Evolutionary conservation across 1,140 invertebrate genomes (phyloP).

Genomic region (Kradibia gibbosae): DNA sequence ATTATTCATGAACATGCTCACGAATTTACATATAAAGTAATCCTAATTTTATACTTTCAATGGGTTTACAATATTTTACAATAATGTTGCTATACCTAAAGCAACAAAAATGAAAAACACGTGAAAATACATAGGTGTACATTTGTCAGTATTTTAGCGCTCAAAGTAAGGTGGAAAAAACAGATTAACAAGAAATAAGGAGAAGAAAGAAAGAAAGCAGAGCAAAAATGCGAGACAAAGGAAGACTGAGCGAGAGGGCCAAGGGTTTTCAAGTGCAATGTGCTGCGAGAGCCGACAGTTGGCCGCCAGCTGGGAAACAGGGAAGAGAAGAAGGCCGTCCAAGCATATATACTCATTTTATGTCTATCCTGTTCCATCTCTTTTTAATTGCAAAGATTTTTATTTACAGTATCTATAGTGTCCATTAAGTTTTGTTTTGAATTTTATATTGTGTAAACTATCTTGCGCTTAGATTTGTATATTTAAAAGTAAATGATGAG

Average conservation of each 20-base stretch:
- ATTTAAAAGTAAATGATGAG: background rate
- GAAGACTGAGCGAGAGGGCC: background rate
- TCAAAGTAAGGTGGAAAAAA: background rate
- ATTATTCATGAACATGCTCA: background rate
- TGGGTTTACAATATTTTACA: background rate
- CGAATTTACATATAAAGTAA: background rate
- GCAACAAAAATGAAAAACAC: background rate
- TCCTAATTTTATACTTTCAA: background rate
- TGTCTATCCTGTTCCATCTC: conserved; percentile 27
- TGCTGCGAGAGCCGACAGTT: conserved; percentile 52
- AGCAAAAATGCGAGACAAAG: conserved; percentile 29
- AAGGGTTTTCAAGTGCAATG: conserved; percentile 45
- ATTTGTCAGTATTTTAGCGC: background rate
- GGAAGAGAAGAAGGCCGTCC: conserved; percentile 19
- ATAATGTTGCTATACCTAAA: background rate
- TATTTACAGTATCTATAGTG: conserved; percentile 7
- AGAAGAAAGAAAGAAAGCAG: conserved; percentile 7
- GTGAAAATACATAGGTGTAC: background rate
- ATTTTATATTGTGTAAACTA: background rate
- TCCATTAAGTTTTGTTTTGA: background rate
- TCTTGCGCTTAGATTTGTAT: background rate
- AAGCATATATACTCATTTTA: conserved; percentile 39
- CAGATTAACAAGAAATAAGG: background rate
- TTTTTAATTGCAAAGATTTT: conserved; percentile 42
- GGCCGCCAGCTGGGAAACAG: conserved; percentile 58